Conservation (phyloP, 1,140 invertebrate species). For the Pseudoatta argentina region DNA sequence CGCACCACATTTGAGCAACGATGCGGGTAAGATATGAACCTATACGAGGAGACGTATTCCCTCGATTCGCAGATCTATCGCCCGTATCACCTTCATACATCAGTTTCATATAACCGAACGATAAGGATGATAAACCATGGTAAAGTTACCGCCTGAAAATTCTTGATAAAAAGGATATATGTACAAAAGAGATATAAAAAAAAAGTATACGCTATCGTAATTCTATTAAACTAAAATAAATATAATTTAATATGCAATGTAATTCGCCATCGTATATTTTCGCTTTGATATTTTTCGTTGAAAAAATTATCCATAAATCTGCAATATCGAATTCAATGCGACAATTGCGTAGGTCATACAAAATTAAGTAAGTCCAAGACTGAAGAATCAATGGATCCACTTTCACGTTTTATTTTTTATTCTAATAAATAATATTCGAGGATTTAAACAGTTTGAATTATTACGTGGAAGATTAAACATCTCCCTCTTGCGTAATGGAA, state of each 20-base stretch:
- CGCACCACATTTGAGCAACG: slow-evolving; percentile 42
- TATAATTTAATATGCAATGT: not conserved
- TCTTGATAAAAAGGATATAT: not conserved
- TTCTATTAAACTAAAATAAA: not conserved
- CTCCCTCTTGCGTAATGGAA: not conserved
- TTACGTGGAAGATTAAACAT: not conserved
- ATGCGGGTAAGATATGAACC: slow-evolving; percentile 30
- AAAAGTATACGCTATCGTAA: not conserved
- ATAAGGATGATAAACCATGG: not conserved
- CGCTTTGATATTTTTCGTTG: not conserved
- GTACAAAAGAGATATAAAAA: not conserved
- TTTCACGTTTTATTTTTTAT: not conserved
- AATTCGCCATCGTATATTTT: not conserved
- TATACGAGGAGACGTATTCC: not conserved
- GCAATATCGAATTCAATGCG: not conserved
- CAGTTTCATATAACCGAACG: slow-evolving; percentile 29
- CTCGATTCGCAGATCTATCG: slow-evolving; percentile 33
- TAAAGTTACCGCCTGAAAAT: not conserved
- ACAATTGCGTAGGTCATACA: not conserved
- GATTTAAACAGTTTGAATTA: not conserved
- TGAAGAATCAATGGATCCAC: not conserved
- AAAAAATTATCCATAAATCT: not conserved
- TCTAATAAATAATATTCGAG: not conserved
- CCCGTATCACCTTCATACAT: slow-evolving; percentile 12
- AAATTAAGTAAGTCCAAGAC: not conserved